Evolutionary conservation across 2,797 vertebrate species (phyloP), one percentile per base, ranked within the genome.

Genomic region (Champsocephalus gunnari): DNA sequence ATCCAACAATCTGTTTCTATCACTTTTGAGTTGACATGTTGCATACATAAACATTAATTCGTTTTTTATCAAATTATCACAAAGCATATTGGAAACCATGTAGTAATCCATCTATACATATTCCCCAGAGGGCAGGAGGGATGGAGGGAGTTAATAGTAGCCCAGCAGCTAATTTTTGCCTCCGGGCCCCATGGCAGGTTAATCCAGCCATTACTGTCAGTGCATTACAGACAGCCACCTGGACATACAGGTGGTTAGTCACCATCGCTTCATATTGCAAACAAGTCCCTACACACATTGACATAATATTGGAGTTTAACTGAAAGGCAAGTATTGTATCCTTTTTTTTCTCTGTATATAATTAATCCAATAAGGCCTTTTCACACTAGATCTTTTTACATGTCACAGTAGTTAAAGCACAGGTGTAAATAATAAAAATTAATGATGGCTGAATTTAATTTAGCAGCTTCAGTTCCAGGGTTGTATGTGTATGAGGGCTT

Each of bases 261-360:
- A 48, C 28, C 12, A 60, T 38, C 32, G n/a, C 51, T 66, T 28
- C 28, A 38, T 62, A 67, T 44, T 61, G n/a, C 60, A 50, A 49
- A 17, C 50, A 58, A 49, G 10, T 12, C 9, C 10, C 43, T 24
- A 2, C 4, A 3, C 0, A 38, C 45, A 51, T 58, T 17, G 8
- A 50, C 48, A 50, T 17, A 9, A 50, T 17, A 9, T 50, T 50
- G 16, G 17, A 50, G 8, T 19, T 9, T n/a, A 50, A 50, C 47
- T 48, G 47, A 17, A 38, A 38, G 34, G 34, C 16, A 66, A 66
- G 50, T 54, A 19, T 3, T 68, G 32, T 28, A 13, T 51, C 43
- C 9, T 38, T 44, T 24, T 53, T 71, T 13, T 38, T 32, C 13
- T 47, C 17, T 49, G 14, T 14, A 32, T 45, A 32, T 51, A 44